Evolutionary conservation across 1,140 invertebrate genomes (phyloP).

Genomic region (Calliphora vicina): DNA sequence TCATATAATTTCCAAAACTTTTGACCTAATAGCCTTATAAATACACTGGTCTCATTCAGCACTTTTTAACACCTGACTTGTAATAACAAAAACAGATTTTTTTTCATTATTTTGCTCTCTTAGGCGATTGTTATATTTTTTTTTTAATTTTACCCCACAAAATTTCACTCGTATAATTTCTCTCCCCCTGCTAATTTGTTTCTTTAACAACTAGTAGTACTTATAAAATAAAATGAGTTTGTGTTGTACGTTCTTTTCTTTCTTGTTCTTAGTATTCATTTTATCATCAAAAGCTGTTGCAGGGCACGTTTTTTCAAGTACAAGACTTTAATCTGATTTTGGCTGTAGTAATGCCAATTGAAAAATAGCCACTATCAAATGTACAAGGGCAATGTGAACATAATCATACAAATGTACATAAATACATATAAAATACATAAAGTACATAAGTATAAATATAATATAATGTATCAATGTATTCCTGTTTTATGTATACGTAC

Average conservation of each 20-base stretch:
- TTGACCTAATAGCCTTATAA: not conserved
- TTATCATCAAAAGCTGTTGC: not conserved
- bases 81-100: not conserved
- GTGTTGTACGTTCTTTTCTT: not conserved
- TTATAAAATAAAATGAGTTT: too few relatives aligned
- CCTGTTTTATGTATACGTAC: not conserved
- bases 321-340: constrained; percentile 5
- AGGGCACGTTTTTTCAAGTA: constrained; percentile 16
- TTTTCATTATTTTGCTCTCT: not conserved
- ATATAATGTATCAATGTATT: not conserved
- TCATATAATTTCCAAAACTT: too few relatives aligned
- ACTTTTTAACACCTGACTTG: not conserved
- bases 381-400: not conserved
- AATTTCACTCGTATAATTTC: constrained; percentile 13
- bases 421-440: not conserved
- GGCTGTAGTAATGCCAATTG: not conserved
- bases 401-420: not conserved
- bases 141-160: not conserved
- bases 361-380: constrained; percentile 22
- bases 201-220: not conserved
- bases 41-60: not conserved
- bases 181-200: not conserved
- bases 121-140: constrained; percentile 23
- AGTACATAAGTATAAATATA: too few relatives aligned
- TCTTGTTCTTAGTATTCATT: not conserved